phyloP scores from a whole-genome alignment of 2,797 vertebrate genomes.

The Smutsia gigantea region DNA sequence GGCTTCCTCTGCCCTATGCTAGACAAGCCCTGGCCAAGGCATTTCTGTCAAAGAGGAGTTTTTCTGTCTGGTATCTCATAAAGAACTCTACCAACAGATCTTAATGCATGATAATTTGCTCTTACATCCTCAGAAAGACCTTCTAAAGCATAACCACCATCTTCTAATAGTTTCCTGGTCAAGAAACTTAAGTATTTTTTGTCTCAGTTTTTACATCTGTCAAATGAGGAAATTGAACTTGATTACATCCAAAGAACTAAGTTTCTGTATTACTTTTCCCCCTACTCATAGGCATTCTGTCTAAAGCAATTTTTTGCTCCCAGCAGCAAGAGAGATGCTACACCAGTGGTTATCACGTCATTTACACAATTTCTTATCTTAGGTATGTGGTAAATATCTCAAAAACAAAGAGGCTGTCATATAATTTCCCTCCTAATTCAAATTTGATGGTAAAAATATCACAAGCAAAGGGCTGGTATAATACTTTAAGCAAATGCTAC shows the following conservation, averaged over 20 bases:
- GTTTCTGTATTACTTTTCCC: not conserved
- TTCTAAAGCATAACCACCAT: not conserved
- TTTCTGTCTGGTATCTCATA: not conserved
- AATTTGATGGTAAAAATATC: constrained; percentile 34
- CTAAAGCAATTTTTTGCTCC: not conserved
- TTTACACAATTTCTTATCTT: not conserved
- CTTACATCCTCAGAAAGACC: not conserved
- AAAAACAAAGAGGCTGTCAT: not conserved
- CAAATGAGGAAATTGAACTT: not conserved
- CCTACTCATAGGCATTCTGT: not conserved
- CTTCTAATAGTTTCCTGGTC: not conserved
- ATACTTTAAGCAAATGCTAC: not conserved
- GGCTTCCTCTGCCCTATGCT: not conserved
- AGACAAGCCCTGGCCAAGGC: not conserved
- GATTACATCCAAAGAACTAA: not conserved
- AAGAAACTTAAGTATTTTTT: not conserved
- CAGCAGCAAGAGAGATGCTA: not conserved
- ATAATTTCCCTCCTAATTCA: not conserved
- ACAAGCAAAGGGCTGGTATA: not conserved
- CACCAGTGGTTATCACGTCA: not conserved
- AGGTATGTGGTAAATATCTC: not conserved
- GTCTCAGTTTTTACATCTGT: not conserved
- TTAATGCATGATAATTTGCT: not conserved
- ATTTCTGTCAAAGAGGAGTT: not conserved
- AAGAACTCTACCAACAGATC: not conserved